These are phyloP conservation scores for Misgurnus anguillicaudatus DNA, from an alignment of 2,113 vertebrate genomes.

Conservation along the genomic window DNA sequence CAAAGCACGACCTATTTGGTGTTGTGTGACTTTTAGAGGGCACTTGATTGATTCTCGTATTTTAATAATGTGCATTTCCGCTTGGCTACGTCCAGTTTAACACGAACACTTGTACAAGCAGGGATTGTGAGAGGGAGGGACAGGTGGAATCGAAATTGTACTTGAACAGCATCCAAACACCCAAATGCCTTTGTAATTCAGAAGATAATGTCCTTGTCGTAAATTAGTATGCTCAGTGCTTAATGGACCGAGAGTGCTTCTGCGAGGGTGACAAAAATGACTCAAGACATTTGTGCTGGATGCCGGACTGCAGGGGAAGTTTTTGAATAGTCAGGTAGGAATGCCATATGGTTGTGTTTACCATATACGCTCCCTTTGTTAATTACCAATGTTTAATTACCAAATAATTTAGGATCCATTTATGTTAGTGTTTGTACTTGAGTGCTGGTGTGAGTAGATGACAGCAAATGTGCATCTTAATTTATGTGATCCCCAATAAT, in stretches of 20 bases:
- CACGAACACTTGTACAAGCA: constrained; percentile 60
- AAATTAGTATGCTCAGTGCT: constrained; percentile 58
- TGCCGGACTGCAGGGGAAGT: not conserved
- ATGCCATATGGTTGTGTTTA: too few species aligned
- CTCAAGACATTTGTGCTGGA: constrained; percentile 31
- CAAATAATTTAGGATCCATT: not conserved
- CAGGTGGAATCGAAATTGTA: constrained; percentile 68
- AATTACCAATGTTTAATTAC: not conserved
- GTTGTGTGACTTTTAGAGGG: constrained; percentile 44
- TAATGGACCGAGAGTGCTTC: constrained; percentile 56
- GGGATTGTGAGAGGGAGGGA: constrained; percentile 34
- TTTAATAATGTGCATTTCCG: constrained; percentile 67
- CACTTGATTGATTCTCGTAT: constrained; percentile 60
- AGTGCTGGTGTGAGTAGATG: too few species aligned
- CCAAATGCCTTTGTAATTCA: constrained; percentile 51
- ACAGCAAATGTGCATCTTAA: not conserved
- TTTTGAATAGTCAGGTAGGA: not conserved
- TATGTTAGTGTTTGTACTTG: not conserved
- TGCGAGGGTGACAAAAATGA: constrained; percentile 58
- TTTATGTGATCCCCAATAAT: not conserved
- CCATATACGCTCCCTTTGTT: not conserved
- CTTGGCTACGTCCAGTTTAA: constrained; percentile 61
- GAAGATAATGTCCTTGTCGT: constrained; percentile 60
- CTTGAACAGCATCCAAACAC: constrained; percentile 70
- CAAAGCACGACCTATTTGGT: not conserved